phyloP scores from a whole-genome alignment of 2,888 invertebrate species.

The Platerodrilus igneus region DNA sequence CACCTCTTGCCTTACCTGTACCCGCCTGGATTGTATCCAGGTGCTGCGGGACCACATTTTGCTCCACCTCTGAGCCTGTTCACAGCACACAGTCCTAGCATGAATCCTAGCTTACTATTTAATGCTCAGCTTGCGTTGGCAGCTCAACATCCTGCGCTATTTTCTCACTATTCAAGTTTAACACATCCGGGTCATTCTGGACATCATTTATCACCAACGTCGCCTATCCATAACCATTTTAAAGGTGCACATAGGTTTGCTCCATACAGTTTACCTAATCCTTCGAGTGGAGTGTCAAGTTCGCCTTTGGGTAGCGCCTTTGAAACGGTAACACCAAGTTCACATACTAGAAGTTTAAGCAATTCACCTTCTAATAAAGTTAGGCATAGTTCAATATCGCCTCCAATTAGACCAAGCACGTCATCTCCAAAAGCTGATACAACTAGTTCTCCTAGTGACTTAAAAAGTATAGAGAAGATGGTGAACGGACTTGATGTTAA shows the following conservation, averaged over 20 bases:
- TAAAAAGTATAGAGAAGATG: constrained; percentile 97
- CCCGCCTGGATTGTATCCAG: constrained; percentile 83
- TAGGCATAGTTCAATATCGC: constrained; percentile 50
- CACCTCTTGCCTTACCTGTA: constrained; percentile 88
- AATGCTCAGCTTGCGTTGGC: constrained; percentile 85
- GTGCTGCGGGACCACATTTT: constrained; percentile 56
- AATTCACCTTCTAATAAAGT: constrained; percentile 54
- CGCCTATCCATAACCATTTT: constrained; percentile 63
- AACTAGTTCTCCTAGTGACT: constrained; percentile 69
- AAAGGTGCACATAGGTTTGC: constrained; percentile 78
- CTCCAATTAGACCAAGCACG: constrained; percentile 55
- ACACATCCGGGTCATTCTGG: constrained; percentile 60
- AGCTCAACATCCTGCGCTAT: constrained; percentile 77
- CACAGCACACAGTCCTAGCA: constrained; percentile 56
- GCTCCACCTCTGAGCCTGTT: constrained; percentile 65
- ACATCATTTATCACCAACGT: constrained; percentile 50
- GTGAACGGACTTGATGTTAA: constrained; percentile 92
- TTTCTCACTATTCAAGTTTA: constrained; percentile 64
- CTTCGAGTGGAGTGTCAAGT: constrained; percentile 48
- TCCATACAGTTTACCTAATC: constrained; percentile 77
- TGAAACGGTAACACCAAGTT: constrained; percentile 81
- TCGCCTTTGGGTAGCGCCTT: constrained; percentile 76
- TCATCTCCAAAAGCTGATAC: constrained; percentile 51
- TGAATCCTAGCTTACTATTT: constrained; percentile 80
- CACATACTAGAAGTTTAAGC: constrained; percentile 61